Percentiles rank a stretch among this genome's conserved stretches.
Conservation (phyloP, 2,888 invertebrate species). For the Ectropis crepuscularia region DNA sequence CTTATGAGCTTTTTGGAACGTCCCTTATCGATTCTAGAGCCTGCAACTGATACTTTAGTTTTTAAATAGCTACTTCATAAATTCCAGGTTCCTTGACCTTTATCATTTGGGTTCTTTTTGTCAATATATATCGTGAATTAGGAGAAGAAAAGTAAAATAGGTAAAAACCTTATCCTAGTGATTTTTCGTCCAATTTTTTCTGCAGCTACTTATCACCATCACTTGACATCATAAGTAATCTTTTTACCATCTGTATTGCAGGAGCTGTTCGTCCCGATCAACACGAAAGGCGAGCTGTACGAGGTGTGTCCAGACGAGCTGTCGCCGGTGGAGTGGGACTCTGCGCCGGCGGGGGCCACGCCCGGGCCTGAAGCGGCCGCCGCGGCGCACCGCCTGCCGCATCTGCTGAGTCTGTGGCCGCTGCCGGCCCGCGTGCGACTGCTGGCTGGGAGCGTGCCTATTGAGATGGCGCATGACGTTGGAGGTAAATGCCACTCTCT, state of each 20-base stretch:
- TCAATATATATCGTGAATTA: no score
- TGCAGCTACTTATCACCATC: background rate
- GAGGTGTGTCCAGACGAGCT: conserved; percentile 84
- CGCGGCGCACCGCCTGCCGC: conserved; percentile 81
- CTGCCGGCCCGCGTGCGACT: conserved; percentile 86
- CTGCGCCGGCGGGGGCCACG: conserved; percentile 72
- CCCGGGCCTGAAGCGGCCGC: conserved; percentile 79
- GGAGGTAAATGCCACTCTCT: conserved; percentile 82
- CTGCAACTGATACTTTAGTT: no score
- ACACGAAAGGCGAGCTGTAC: conserved; percentile 91
- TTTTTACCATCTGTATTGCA: conserved; percentile 57
- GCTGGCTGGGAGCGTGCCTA: conserved; percentile 85
- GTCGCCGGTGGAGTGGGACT: conserved; percentile 82
- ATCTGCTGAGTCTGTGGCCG: conserved; percentile 84
- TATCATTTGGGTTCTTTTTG: no score
- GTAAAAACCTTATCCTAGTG: no score
- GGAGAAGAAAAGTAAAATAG: no score
- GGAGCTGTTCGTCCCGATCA: conserved; percentile 90
- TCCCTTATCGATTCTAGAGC: no score
- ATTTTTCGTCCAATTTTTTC: background rate
- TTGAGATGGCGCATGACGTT: conserved; percentile 86
- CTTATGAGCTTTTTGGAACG: no score
- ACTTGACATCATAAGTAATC: background rate
- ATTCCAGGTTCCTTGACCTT: no score
- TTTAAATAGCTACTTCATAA: no score